phyloP scores from a whole-genome alignment of 2,888 invertebrate species.

The Petrolisthes cinctipes region DNA sequence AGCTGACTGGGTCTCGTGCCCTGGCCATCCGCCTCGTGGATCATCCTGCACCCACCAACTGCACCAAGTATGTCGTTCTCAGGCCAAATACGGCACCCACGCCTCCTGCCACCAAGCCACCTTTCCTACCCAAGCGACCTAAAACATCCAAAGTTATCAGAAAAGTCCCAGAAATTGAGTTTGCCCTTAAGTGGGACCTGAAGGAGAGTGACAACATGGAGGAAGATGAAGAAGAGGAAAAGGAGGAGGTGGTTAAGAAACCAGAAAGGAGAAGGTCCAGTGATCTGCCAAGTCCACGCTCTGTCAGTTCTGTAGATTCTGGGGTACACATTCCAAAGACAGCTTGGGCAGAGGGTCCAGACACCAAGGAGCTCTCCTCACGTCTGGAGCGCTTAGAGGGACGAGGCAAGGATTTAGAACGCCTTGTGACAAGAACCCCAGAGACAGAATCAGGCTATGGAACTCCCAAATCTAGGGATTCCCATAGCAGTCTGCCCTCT shows the following conservation, averaged over 20 bases:
- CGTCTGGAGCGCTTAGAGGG: constrained; percentile 48
- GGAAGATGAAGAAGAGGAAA: constrained; percentile 41
- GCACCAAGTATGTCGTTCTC: constrained; percentile 81
- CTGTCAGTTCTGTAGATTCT: constrained; percentile 60
- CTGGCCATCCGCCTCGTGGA: constrained; percentile 62
- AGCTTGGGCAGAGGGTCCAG: constrained; percentile 61
- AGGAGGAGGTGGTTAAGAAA: constrained; percentile 38
- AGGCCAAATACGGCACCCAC: constrained; percentile 73
- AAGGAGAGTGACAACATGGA: constrained; percentile 45
- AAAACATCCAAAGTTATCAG: constrained; percentile 57
- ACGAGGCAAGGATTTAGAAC: constrained; percentile 2
- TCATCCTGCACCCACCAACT: constrained; percentile 79
- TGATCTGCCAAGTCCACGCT: constrained; percentile 53
- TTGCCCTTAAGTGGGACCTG: constrained; percentile 63
- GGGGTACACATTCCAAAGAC: constrained; percentile 56
- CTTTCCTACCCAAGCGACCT: constrained; percentile 55
- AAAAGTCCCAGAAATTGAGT: constrained; percentile 64
- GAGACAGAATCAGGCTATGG: constrained; percentile 62
- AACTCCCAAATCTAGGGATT: constrained; percentile 44
- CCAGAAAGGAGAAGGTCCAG: constrained; percentile 16
- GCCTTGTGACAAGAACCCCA: not conserved
- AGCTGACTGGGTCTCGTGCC: constrained; percentile 77
- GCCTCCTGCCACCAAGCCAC: constrained; percentile 52
- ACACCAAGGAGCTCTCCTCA: constrained; percentile 46
- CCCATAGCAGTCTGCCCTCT: constrained; percentile 43